Percentiles rank a stretch among this genome's conserved stretches.
phyloP scores from a whole-genome alignment of 23 tunicate genomes.

The Halocynthia roretzi region DNA sequence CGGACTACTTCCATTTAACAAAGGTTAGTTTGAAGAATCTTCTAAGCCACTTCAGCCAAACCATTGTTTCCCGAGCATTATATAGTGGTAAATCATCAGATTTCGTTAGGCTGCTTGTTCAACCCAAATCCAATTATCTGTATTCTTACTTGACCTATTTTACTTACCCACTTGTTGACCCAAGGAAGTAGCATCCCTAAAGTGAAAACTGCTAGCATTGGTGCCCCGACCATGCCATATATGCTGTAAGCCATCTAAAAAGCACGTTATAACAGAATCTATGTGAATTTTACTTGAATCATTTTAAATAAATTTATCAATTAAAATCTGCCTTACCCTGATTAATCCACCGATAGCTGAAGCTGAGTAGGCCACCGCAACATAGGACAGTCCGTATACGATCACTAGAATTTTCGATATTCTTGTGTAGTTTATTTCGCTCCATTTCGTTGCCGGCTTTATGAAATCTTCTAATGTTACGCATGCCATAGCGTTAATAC shows the following conservation, averaged over 20 bases:
- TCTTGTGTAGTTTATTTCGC: constrained; percentile 39
- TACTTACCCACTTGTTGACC: constrained; percentile 41
- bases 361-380: constrained; percentile 72
- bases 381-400: constrained; percentile 41
- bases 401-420: constrained; percentile 43
- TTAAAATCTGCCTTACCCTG: constrained; percentile 27
- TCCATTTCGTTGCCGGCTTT: constrained; percentile 58
- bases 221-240: constrained; percentile 45
- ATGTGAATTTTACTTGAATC: neutral
- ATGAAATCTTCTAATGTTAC: constrained; percentile 88
- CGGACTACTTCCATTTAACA: too few relatives aligned
- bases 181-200: constrained; percentile 52
- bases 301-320: neutral
- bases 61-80: too few relatives aligned
- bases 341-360: constrained; percentile 78
- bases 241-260: constrained; percentile 29
- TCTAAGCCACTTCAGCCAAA: too few relatives aligned
- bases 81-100: too few relatives aligned
- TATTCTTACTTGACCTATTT: neutral
- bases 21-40: too few relatives aligned
- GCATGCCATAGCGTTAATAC: constrained; percentile 96
- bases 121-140: too few relatives aligned
- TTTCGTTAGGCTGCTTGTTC: too few relatives aligned
- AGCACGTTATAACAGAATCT: neutral
- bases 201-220: constrained; percentile 39